Evolutionary conservation across 2,888 invertebrate genomes (phyloP), one percentile per base, ranked within the genome.

Genomic region (Machimus atricapillus): DNA sequence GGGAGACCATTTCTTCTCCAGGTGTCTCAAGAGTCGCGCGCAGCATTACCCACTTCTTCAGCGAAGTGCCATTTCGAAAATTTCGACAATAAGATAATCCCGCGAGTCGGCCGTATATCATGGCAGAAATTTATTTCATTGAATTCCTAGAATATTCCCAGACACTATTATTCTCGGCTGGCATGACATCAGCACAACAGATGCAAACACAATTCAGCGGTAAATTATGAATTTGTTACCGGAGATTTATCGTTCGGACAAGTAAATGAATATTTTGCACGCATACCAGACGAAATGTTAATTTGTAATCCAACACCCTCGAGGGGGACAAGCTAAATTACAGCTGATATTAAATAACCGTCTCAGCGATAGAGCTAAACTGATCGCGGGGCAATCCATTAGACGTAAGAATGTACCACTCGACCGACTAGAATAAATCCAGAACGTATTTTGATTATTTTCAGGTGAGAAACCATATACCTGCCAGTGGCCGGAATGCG

Each of bases 401-500:
- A 82, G 82, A 82, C 37, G 58, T 66, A 82, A 58, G 79, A 79
- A 79, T 79, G 79, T 46, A 79, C 9, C 66, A 40, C 7, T 46
- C 58, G 34, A 31, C n/a, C 66, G 82, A 8, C 56, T 37, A 66
- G 58, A 82, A 66, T 82, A 37, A 66, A 82, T 52, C 34, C 82
- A 82, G 82, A 82, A 85, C 34, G 43, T 43, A 40, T 74, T 85
- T 85, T 85, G 74, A 85, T 85, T 85, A 85, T 86, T 92, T 92
- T 12, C 94, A 98, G 98, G 98, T 90, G 98, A 99, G 93, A 99
- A 99, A 93, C 98, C 98, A 89, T 99, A 98, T 94, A 97, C 97
- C 91, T 98, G 98, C 93, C 97, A 97, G 92, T 98, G 98, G 98
- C 97, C 98, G 79, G 98, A 98, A 91, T 99, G 98, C 93, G 98